Percentiles rank a stretch among this genome's conserved stretches.
Evolutionary conservation across 2,888 invertebrate species (phyloP).

Genomic region (Drosophila kokeensis): DNA sequence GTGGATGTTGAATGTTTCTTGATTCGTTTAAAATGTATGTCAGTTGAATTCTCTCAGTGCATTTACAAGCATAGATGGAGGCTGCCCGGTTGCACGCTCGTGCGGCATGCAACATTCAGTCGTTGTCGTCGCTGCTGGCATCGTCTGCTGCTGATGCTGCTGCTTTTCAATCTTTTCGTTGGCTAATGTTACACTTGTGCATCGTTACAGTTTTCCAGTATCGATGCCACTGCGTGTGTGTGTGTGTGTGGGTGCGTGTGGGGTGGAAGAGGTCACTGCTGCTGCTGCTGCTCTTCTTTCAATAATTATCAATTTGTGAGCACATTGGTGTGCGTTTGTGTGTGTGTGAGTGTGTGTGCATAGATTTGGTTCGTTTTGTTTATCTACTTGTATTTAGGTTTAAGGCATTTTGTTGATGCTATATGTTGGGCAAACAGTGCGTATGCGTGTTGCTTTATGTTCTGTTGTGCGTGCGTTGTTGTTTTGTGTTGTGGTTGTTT

Average conservation of each 20-base stretch:
- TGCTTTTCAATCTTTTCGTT: conserved; percentile 77
- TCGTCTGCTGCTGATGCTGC: conserved; percentile 42
- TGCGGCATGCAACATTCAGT: conserved; percentile 65
- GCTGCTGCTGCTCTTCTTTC: conserved; percentile 52
- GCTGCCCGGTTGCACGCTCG: conserved; percentile 40
- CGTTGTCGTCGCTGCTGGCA: conserved; percentile 39
- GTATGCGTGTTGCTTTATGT: conserved; percentile 64
- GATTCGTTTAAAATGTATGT: no score
- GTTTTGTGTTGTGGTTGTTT: conserved; percentile 40
- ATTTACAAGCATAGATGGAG: not conserved
- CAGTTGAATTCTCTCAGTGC: not conserved
- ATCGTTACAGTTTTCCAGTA: conserved; percentile 67
- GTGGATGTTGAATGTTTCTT: no score
- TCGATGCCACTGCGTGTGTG: conserved; percentile 2
- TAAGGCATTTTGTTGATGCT: conserved; percentile 62
- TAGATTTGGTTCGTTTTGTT: conserved; percentile 65
- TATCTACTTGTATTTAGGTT: conserved; percentile 79
- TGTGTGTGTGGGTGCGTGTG: conserved; percentile 25
- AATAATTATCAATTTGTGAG: conserved; percentile 77
- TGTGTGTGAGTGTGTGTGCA: conserved; percentile 30
- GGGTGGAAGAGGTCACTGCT: conserved; percentile 43
- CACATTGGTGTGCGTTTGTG: conserved; percentile 13
- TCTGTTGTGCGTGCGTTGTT: conserved; percentile 18
- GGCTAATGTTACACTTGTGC: conserved; percentile 81
- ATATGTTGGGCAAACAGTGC: conserved; percentile 70